Percentiles rank a stretch among this genome's conserved stretches.
These are phyloP conservation scores for Volucella inanis DNA, from an alignment of 2,888 invertebrate species.

Conservation along the genomic window DNA sequence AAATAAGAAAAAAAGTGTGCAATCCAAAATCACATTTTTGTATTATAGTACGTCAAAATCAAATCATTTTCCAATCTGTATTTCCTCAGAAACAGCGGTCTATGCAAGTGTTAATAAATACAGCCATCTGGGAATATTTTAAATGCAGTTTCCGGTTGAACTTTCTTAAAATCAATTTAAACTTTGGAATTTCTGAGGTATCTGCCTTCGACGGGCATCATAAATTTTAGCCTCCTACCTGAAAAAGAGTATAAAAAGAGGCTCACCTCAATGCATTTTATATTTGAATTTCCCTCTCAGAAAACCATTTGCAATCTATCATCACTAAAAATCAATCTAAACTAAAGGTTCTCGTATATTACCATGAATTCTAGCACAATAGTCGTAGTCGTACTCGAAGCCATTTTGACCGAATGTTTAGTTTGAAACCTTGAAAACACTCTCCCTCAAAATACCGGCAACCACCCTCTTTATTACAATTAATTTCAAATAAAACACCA, in stretches of 20 bases:
- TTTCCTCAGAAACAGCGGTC: background rate
- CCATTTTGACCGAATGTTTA: constrained; percentile 27
- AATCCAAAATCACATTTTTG: too few species aligned
- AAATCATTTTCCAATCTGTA: background rate
- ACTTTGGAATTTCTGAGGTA: constrained; percentile 51
- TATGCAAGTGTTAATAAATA: background rate
- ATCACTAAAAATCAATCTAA: constrained; percentile 64
- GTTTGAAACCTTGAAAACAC: constrained; percentile 11
- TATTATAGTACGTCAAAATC: background rate
- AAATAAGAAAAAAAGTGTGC: too few species aligned
- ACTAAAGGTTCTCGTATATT: constrained; percentile 18
- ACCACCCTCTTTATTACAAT: constrained; percentile 44
- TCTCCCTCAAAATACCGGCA: background rate
- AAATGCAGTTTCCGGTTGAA: constrained; percentile 42
- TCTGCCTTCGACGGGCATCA: constrained; percentile 58
- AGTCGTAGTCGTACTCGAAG: background rate
- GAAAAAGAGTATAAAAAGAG: background rate
- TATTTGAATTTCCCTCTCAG: constrained; percentile 7
- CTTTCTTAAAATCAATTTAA: constrained; percentile 67
- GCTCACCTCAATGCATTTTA: constrained; percentile 15
- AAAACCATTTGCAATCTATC: constrained; percentile 55
- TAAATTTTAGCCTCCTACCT: constrained; percentile 36
- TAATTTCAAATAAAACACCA: constrained; percentile 65
- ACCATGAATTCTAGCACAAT: constrained; percentile 5
- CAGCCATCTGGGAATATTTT: background rate